Percentiles rank a stretch among this genome's conserved stretches.
Evolutionary conservation across 2,888 invertebrate species (phyloP).

Genomic region (Caenorhabditis wallacei): DNA sequence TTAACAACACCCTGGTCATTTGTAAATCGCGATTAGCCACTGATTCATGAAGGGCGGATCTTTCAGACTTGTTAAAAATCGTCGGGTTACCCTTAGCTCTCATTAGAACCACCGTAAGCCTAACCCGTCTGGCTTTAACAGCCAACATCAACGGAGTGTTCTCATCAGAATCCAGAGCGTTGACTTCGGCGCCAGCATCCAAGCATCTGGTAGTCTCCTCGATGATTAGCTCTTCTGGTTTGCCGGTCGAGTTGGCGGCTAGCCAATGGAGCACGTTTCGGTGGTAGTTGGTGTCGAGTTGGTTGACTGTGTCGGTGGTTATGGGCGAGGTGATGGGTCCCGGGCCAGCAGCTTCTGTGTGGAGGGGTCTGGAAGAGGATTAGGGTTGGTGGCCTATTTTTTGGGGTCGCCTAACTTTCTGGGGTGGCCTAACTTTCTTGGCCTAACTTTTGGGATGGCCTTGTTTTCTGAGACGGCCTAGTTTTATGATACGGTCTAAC

Average conservation of each 20-base stretch:
- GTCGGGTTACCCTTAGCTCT: constrained; percentile 62
- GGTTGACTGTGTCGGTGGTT: constrained; percentile 14
- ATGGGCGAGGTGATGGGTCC: constrained; percentile 21
- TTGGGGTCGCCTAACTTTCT: too few relatives aligned
- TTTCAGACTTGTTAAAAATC: constrained; percentile 68
- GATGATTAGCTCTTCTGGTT: constrained; percentile 44
- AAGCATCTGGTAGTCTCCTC: constrained; percentile 31
- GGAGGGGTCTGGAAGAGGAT: constrained; percentile 47
- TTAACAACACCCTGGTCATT: constrained; percentile 64
- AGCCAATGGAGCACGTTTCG: constrained; percentile 54
- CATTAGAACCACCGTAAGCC: constrained; percentile 30
- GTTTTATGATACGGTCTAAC: too few relatives aligned
- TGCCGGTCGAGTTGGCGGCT: constrained; percentile 34
- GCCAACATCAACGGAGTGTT: constrained; percentile 62
- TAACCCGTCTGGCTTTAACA: constrained; percentile 35
- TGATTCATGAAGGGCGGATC: constrained; percentile 73
- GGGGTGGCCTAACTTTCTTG: too few relatives aligned
- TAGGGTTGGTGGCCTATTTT: too few relatives aligned
- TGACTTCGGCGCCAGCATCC: constrained; percentile 48
- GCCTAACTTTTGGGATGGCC: too few relatives aligned
- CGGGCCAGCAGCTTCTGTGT: constrained; percentile 40
- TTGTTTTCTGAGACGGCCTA: too few relatives aligned
- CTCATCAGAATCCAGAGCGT: constrained; percentile 50
- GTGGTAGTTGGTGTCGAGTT: constrained; percentile 20
- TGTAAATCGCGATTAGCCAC: constrained; percentile 59